Percentiles rank a stretch among this genome's conserved stretches.
phyloP scores from a whole-genome alignment of 1,140 invertebrate species.

The Drosophila ficusphila region DNA sequence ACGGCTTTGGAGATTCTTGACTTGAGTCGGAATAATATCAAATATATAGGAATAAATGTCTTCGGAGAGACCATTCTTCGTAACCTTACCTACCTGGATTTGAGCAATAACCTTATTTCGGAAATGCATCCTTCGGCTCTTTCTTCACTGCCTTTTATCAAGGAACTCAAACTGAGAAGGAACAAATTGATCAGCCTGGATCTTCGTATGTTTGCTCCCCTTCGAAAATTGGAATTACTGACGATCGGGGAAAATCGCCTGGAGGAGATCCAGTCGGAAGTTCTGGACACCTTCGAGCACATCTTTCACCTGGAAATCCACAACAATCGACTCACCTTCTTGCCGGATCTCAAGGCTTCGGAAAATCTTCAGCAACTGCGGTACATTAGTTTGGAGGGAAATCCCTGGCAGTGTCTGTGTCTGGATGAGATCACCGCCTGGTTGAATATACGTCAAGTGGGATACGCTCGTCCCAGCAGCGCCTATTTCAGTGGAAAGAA shows the following conservation, averaged over 20 bases:
- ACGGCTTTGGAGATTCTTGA: conserved; percentile 52
- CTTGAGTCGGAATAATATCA: conserved; percentile 60
- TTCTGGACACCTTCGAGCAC: conserved; percentile 42
- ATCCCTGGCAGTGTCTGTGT: conserved; percentile 80
- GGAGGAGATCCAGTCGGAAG: conserved; percentile 46
- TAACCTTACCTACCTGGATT: conserved; percentile 35
- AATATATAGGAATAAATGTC: conserved; percentile 16
- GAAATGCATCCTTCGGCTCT: conserved; percentile 63
- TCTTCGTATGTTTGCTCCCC: conserved; percentile 63
- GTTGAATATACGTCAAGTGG: conserved; percentile 48
- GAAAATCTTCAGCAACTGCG: conserved; percentile 35
- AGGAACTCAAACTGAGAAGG: conserved; percentile 52
- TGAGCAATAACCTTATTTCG: conserved; percentile 63
- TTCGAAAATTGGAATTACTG: conserved; percentile 58
- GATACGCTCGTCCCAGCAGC: conserved; percentile 48
- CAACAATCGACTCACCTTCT: conserved; percentile 70
- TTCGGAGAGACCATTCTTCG: conserved; percentile 58
- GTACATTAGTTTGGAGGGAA: conserved; percentile 69
- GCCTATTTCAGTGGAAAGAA: conserved; percentile 67
- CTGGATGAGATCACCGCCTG: conserved; percentile 66
- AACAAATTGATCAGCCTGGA: conserved; percentile 64
- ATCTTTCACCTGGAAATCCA: conserved; percentile 63
- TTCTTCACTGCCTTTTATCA: conserved; percentile 52
- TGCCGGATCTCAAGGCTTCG: conserved; percentile 36
- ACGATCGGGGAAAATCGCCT: conserved; percentile 64